Evolutionary conservation across 2,888 invertebrate genomes (phyloP).

Genomic region (Chrysina gloriosa): DNA sequence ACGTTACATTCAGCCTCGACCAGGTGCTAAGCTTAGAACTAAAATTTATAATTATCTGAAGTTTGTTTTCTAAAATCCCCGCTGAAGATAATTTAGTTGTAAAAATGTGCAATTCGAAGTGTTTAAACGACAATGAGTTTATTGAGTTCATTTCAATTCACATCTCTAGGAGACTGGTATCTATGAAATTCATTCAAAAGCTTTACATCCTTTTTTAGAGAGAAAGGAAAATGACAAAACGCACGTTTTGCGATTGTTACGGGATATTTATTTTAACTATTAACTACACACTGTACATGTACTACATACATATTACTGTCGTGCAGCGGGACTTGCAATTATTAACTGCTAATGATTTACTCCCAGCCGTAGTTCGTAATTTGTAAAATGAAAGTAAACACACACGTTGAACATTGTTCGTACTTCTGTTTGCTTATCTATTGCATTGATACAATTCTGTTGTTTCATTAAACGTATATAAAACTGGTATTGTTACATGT

Average conservation of each 20-base stretch:
- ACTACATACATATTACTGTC: neutral
- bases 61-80: no score
- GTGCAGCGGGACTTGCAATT: neutral
- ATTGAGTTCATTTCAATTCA: no score
- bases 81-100: no score
- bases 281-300: neutral
- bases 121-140: no score
- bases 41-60: no score
- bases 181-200: neutral
- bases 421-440: neutral
- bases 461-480: neutral
- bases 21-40: no score
- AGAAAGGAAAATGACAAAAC: neutral
- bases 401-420: neutral
- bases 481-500: neutral
- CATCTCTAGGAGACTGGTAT: no score
- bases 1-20: no score
- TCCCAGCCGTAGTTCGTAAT: neutral
- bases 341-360: conserved; percentile 7
- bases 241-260: neutral
- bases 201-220: neutral
- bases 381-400: conserved; percentile 18
- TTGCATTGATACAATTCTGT: neutral
- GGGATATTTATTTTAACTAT: neutral
- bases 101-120: no score